Evolutionary conservation across 2,888 invertebrate species (phyloP).

Genomic region (Drosophila anceps): DNA sequence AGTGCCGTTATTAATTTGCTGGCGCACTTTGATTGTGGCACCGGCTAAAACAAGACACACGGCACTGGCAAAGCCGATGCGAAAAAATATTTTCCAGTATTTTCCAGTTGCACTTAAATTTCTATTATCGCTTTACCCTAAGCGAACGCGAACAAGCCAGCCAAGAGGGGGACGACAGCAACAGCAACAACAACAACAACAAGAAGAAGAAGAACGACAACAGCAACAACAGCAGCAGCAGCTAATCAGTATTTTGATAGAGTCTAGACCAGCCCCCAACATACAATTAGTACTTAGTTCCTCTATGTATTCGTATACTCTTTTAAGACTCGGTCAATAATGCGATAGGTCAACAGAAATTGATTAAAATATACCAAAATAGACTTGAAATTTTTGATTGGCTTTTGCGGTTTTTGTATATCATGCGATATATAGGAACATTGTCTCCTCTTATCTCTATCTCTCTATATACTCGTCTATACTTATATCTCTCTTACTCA

Average conservation of each 20-base stretch:
- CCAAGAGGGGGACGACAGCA: slow-evolving; percentile 6
- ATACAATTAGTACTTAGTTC: not conserved
- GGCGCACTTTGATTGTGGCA: slow-evolving; percentile 59
- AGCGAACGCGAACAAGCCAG: slow-evolving; percentile 5
- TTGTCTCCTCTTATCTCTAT: no score
- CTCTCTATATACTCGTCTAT: no score
- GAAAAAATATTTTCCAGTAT: slow-evolving; percentile 43
- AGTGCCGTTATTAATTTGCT: slow-evolving; percentile 65
- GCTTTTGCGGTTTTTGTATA: not conserved
- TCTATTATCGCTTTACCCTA: slow-evolving; percentile 40
- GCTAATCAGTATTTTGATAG: slow-evolving; percentile 18
- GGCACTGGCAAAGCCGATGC: slow-evolving; percentile 23
- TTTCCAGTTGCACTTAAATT: slow-evolving; percentile 40
- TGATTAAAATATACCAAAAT: not conserved
- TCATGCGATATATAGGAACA: no score
- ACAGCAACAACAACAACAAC: not conserved
- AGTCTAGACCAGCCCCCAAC: slow-evolving; percentile 23
- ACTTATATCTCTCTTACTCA: no score
- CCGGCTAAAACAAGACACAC: slow-evolving; percentile 39
- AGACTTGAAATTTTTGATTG: not conserved
- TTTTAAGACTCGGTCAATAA: not conserved
- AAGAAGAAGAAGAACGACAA: no score
- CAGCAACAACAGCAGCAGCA: not conserved
- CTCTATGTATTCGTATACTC: not conserved
- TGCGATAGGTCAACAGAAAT: not conserved